A percentile compares a stretch with the other conserved stretches of the same genome.
Conservation (phyloP, 2,113 vertebrate genomes). For the Hypomesus transpacificus region DNA sequence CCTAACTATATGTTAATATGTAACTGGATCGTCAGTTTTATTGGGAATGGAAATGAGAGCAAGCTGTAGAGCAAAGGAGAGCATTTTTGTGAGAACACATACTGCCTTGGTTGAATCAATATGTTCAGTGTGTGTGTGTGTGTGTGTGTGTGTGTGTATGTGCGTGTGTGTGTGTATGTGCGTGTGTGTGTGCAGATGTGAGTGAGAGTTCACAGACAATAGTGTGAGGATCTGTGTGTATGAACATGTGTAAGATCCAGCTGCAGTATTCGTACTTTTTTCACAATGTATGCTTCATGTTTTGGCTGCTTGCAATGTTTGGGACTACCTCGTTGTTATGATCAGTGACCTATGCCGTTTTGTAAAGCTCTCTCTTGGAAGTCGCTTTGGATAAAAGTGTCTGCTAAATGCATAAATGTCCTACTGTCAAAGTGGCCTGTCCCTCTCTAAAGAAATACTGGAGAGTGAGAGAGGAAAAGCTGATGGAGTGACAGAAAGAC, state of each 20-base stretch:
- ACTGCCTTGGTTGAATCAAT: background rate
- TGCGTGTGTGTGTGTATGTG: background rate
- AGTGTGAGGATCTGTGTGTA: background rate
- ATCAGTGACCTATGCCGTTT: too few relatives aligned
- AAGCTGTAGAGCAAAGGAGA: background rate
- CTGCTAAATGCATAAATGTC: too few relatives aligned
- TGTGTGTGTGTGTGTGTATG: background rate
- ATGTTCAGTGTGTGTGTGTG: constrained; percentile 7
- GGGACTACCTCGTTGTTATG: too few relatives aligned
- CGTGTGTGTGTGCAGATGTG: background rate
- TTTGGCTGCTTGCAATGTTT: too few relatives aligned
- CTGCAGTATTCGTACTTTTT: background rate
- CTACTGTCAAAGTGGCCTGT: constrained; percentile 29
- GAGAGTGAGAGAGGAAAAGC: constrained; percentile 39
- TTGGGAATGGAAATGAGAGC: background rate
- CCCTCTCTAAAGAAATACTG: background rate
- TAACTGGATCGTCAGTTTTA: background rate
- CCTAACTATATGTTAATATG: background rate
- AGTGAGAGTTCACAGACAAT: background rate
- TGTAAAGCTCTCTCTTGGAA: too few relatives aligned
- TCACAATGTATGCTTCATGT: too few relatives aligned
- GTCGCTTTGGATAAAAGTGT: too few relatives aligned
- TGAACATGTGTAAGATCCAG: background rate
- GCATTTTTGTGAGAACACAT: background rate
- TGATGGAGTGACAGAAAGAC: constrained; percentile 27